Evolutionary conservation across 1,140 invertebrate genomes (phyloP), one percentile per base, ranked within the genome.

Genomic region (Heliconius hermathena): DNA sequence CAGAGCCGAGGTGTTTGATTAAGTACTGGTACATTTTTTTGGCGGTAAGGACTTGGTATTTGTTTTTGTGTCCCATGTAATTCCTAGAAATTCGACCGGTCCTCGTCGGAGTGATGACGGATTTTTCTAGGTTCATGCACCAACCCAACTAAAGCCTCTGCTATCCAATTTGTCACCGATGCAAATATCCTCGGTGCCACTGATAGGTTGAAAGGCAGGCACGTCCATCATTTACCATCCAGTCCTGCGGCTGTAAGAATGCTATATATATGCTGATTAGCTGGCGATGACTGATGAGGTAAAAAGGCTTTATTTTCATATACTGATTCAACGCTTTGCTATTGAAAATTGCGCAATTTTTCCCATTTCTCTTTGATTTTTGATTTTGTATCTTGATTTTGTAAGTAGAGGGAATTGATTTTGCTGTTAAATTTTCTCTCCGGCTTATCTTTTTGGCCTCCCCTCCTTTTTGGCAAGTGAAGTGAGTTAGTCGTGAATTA

Each of bases 331-430:
- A n/a, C n/a, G n/a, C n/a, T n/a, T n/a, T n/a, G 29, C 29, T 73
- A 73, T 91, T 88, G 83, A 91, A 89, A 73, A 89, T 89, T 3
- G 79, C 78, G 29, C 76, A 70, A 76, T 18, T 66, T 71, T 82
- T 77, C 41, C 81, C 78, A 26, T 80, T 79, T 49, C 16, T 49
- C 36, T 84, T 84, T 13, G n/a, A n/a, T 49, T 78, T 81, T 71
- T n/a, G n/a, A n/a, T n/a, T n/a, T n/a, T n/a, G n/a, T n/a, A n/a
- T n/a, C n/a, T n/a, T n/a, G n/a, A n/a, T n/a, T n/a, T n/a, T n/a
- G 81, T 36, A 52, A 92, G 91, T 54, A 92, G 83, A n/a, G 81
- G 84, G 22, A 87, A 91, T 52, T 73, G 76, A n/a, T 60, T 73
- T 71, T 76, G n/a, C 20, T n/a, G 76, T 73, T 33, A 80, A 46